A percentile compares a stretch with the other conserved stretches of the same genome.
Evolutionary conservation across 2,113 vertebrate genomes (phyloP).

Genomic region (Ctenodactylus gundi): DNA sequence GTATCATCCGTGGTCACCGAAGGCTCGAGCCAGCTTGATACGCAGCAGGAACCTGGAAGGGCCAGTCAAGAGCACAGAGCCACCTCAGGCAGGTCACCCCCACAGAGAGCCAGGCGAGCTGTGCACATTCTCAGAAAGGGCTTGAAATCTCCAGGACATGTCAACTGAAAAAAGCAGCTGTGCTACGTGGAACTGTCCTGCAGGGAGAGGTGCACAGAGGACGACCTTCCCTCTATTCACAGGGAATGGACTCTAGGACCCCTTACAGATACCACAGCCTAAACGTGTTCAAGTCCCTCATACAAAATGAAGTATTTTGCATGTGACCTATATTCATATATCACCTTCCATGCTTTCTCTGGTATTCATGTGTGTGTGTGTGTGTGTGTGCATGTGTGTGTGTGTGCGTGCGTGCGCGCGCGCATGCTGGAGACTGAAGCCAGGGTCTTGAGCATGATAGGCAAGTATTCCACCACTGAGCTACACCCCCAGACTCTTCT

Average conservation of each 20-base stretch:
- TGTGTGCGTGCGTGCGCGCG: too few species aligned
- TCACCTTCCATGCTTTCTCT: too few species aligned
- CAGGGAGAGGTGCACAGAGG: background rate
- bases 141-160: background rate
- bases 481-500: background rate
- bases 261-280: background rate
- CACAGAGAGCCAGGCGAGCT: too few species aligned
- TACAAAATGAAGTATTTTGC: background rate
- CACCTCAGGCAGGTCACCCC: background rate
- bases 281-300: background rate
- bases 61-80: fast-evolving
- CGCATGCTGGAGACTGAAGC: background rate
- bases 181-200: background rate
- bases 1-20: background rate
- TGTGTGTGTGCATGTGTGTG: too few species aligned
- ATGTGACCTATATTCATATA: background rate
- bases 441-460: background rate
- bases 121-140: background rate
- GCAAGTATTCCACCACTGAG: background rate
- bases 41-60: background rate
- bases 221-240: background rate
- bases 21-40: background rate
- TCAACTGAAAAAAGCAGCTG: background rate
- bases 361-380: too few species aligned
- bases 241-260: background rate